Percentiles rank a stretch among this genome's conserved stretches.
phyloP scores from a whole-genome alignment of 2,797 vertebrate species.

The Buphagus erythrorhynchus region DNA sequence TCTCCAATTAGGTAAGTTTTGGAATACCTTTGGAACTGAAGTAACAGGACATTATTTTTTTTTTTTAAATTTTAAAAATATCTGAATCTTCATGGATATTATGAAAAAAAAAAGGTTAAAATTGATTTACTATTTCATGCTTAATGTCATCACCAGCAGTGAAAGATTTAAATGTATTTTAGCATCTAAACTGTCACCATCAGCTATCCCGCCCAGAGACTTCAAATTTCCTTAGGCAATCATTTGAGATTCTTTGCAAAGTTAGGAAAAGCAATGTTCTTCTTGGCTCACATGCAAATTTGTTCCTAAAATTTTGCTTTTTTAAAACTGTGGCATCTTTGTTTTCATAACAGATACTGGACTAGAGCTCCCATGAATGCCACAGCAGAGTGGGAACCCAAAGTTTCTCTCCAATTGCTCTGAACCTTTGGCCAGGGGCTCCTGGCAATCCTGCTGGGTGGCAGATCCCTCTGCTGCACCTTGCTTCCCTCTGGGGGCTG shows the following conservation, averaged over 20 bases:
- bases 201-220: not conserved
- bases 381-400: not conserved
- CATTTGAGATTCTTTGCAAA: not conserved
- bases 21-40: not conserved
- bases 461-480: not conserved
- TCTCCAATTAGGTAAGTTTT: not conserved
- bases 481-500: not conserved
- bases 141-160: not conserved
- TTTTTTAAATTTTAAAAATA: not conserved
- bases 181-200: not conserved
- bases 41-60: not conserved
- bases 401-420: not conserved
- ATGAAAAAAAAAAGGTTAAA: not conserved
- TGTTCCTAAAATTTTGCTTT: not conserved
- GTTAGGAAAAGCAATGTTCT: not conserved
- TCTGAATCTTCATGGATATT: not conserved
- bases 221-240: not conserved
- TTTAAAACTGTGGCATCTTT: not conserved
- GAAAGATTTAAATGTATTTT: not conserved
- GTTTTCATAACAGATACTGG: not conserved
- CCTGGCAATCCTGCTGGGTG: not conserved
- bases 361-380: not conserved
- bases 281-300: not conserved
- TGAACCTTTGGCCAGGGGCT: not conserved
- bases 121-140: not conserved